phyloP scores from a whole-genome alignment of 2,113 vertebrate genomes.

The Sander lucioperca region DNA sequence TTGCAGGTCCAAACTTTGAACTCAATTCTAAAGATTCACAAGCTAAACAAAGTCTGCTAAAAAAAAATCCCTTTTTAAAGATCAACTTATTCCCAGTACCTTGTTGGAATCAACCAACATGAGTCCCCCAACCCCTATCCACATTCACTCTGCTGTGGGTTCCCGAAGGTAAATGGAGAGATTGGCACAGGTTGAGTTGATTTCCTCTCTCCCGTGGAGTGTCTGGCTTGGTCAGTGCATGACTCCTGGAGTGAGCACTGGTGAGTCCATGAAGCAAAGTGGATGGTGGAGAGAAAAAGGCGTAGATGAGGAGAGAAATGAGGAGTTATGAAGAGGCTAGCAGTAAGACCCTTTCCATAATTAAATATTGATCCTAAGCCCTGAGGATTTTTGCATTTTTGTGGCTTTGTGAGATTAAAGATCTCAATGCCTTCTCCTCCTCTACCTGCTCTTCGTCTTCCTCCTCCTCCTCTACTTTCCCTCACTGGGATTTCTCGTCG shows the following conservation, averaged over 20 bases:
- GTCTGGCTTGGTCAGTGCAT: conserved; percentile 65
- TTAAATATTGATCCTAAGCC: conserved; percentile 69
- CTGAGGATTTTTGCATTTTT: conserved; percentile 66
- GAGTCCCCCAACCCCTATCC: conserved; percentile 1
- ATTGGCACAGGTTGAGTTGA: conserved; percentile 38
- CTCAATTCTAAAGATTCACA: conserved; percentile 29
- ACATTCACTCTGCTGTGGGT: conserved; percentile 50
- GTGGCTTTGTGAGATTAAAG: conserved; percentile 60
- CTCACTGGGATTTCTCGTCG: conserved; percentile 89
- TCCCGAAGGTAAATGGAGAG: conserved; percentile 54
- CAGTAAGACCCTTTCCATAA: conserved; percentile 52
- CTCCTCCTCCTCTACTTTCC: not conserved
- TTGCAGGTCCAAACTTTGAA: conserved; percentile 48
- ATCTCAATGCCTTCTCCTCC: conserved; percentile 22
- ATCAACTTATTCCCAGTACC: conserved; percentile 24
- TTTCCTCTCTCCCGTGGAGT: conserved; percentile 33
- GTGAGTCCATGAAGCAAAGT: conserved; percentile 22
- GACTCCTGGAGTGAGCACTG: conserved; percentile 28
- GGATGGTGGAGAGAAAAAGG: conserved; percentile 28
- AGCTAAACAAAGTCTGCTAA: conserved; percentile 27
- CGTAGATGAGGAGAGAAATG: conserved; percentile 36
- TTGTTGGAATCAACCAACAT: conserved; percentile 2
- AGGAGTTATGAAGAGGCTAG: conserved; percentile 36
- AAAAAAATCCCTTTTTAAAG: conserved; percentile 63
- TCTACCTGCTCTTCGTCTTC: conserved; percentile 4